These are phyloP conservation scores for Pleuronectes platessa DNA, from an alignment of 2,113 vertebrate genomes.

Conservation along the genomic window DNA sequence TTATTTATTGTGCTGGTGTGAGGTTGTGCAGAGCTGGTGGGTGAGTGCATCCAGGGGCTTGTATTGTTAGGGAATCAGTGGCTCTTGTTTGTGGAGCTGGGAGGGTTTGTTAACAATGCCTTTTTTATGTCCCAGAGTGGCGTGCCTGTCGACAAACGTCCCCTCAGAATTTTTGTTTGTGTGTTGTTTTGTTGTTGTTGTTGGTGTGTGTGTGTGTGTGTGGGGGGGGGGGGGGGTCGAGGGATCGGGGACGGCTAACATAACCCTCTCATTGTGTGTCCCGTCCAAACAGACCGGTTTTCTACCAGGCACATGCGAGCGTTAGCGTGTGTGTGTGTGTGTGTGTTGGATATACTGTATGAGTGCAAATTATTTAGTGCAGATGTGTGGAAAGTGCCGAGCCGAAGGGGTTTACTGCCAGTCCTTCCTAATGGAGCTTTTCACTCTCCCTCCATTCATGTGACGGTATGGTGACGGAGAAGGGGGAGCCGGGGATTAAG, in stretches of 20 bases:
- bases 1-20: constrained; percentile 79
- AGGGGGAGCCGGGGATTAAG: constrained; percentile 77
- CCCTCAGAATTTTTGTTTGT: constrained; percentile 76
- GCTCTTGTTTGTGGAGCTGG: constrained; percentile 77
- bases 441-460: constrained; percentile 76
- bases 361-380: constrained; percentile 71
- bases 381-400: constrained; percentile 66
- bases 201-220: constrained; percentile 17
- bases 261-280: constrained; percentile 67
- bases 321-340: constrained; percentile 45
- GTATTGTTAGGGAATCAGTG: constrained; percentile 77
- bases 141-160: constrained; percentile 75
- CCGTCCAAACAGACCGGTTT: constrained; percentile 56
- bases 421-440: constrained; percentile 77
- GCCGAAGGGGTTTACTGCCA: constrained; percentile 64
- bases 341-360: constrained; percentile 64
- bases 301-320: constrained; percentile 57
- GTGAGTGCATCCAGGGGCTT: constrained; percentile 74
- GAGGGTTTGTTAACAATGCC: constrained; percentile 81
- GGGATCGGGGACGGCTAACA: constrained; percentile 54
- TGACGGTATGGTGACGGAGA: constrained; percentile 74
- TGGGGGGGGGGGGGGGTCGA: not conserved
- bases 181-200: constrained; percentile 57
- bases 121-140: constrained; percentile 78
- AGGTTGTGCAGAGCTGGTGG: constrained; percentile 71